Base-by-base conservation (phyloP, 2,888 invertebrate species). In the Drosophila maculinotata region DNA sequence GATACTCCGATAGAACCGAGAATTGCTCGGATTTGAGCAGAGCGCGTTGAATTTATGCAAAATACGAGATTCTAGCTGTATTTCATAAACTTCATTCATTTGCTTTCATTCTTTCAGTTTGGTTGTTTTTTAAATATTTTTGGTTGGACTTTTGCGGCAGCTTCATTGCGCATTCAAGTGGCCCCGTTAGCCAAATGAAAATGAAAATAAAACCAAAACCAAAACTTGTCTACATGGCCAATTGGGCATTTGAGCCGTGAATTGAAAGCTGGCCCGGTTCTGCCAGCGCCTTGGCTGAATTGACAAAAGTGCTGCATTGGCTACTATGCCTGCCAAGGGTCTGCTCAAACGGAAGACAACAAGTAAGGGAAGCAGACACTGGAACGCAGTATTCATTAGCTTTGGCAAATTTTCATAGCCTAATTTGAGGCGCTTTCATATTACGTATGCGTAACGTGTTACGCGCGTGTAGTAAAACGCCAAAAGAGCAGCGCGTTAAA, bases 121-220 rank as follows among this genome's bases (percentile, higher is more conserved):
- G 14, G 45, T 20, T 38, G 48, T 58, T 31, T 64, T 44, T 56
- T 44, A 14, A 12, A 8, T 12, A n/a, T 20, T 20, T 17, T 7
- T 7, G n/a, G 65, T 28, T 53, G 57, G 49, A 38, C 41, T 31
- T 51, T 54, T 59, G 67, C 35, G 53, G 56, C 51, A 59, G 70
- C 79, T 73, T 85, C 83, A 81, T 85, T 85, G 70, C 65, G 80
- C 66, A 81, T 81, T 79, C 81, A 85, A 85, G 80, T 85, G 83
- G 86, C 79, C 77, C 79, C 76, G 68, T 82, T 80, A 66, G 65
- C 36, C 65, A 67, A 81, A 78, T 81, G 79, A 75, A 81, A 81
- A 78, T 68, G 56, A 66, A 60, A 68, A 39, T 31, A 17, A 30
- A 69, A 57, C 52, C 35, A 54, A 63, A 59, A 12, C 62, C 47